Conservation (phyloP, 2,113 vertebrate genomes). For the Turdus rufiventris region DNA sequence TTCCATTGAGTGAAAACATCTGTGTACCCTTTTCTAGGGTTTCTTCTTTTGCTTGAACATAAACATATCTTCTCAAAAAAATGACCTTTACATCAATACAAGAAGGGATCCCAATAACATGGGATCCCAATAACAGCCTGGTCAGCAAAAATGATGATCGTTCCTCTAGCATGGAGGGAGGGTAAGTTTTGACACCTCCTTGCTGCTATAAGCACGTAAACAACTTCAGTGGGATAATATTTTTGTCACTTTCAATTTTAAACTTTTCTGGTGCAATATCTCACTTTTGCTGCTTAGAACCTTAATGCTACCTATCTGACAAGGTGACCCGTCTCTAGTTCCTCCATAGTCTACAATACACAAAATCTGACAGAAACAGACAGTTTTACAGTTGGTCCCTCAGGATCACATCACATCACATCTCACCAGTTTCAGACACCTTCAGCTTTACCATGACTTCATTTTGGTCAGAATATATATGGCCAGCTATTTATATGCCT, state of each 20-base stretch:
- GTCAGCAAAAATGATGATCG: neutral
- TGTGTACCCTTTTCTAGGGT: neutral
- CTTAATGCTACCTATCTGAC: neutral
- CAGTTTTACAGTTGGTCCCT: neutral
- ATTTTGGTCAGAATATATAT: neutral
- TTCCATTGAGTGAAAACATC: neutral
- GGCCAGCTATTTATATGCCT: neutral
- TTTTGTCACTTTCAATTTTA: neutral
- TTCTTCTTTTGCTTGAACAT: neutral
- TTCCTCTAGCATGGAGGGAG: neutral
- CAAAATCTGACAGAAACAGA: neutral
- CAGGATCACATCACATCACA: neutral
- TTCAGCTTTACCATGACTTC: neutral
- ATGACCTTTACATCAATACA: neutral
- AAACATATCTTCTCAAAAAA: neutral
- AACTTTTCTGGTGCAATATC: neutral
- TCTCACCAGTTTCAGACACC: neutral
- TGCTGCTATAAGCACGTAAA: neutral
- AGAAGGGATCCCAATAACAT: neutral
- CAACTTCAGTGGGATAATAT: neutral
- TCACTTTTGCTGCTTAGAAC: neutral
- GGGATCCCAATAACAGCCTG: neutral
- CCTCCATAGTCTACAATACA: neutral
- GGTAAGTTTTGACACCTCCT: neutral
- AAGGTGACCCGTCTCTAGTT: neutral